These are phyloP conservation scores for Drosophila ustulata DNA, from an alignment of 2,888 invertebrate genomes.

Conservation along the genomic window DNA sequence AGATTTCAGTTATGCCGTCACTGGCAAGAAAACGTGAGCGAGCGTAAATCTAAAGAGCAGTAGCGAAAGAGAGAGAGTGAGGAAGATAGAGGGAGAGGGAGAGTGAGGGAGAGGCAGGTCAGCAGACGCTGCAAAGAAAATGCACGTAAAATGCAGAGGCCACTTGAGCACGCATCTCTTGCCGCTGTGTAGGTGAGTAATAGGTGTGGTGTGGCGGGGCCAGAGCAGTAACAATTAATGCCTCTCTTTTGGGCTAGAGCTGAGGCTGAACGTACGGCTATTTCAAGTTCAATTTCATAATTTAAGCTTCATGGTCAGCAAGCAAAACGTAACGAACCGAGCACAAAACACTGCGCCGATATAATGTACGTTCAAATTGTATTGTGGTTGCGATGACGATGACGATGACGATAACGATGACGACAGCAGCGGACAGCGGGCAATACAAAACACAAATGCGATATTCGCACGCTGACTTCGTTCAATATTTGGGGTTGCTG, in stretches of 20 bases:
- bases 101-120: conserved; percentile 33
- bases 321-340: conserved; percentile 45
- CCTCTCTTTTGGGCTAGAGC: conserved; percentile 2
- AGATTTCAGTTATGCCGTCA: conserved; percentile 44
- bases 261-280: conserved; percentile 34
- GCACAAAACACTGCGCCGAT: conserved; percentile 19
- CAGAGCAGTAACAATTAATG: conserved; percentile 42
- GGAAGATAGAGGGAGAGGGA: conserved; percentile 1
- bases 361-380: conserved; percentile 41
- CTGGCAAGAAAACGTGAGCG: conserved; percentile 16
- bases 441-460: conserved; percentile 22
- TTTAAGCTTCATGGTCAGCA: conserved; percentile 74
- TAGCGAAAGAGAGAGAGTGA: background rate
- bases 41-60: background rate
- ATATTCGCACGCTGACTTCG: conserved; percentile 21
- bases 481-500: conserved; percentile 1
- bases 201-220: conserved; percentile 22
- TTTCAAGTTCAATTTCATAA: conserved; percentile 80
- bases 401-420: conserved; percentile 3
- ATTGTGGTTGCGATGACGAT: conserved; percentile 6
- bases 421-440: no score
- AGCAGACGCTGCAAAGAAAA: conserved; percentile 37
- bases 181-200: conserved; percentile 9
- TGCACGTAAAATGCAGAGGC: conserved; percentile 36
- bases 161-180: conserved; percentile 66